Conservation (phyloP, 2,797 vertebrate species). For the Onychomys leucogaster region DNA sequence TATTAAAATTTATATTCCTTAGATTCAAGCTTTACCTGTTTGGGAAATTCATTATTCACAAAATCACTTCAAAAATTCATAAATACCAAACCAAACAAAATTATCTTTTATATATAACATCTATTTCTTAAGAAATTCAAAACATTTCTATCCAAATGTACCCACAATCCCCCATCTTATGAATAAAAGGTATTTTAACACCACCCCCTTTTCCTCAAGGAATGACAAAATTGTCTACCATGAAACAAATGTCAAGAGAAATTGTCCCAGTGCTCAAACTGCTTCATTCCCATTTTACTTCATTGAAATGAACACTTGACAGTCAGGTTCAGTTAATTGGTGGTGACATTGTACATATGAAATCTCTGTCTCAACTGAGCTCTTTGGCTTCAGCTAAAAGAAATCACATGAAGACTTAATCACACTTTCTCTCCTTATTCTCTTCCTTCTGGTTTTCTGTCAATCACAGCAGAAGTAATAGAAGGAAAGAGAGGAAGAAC, state of each 20-base stretch:
- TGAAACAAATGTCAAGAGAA: background rate
- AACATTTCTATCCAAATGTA: background rate
- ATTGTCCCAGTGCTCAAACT: background rate
- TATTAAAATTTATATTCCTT: background rate
- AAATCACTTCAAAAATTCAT: conserved; percentile 5
- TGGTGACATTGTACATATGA: background rate
- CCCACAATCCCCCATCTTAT: background rate
- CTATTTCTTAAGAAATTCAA: background rate
- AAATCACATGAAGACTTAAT: background rate
- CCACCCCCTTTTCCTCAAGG: background rate
- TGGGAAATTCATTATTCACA: background rate
- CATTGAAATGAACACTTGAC: background rate
- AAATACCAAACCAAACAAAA: background rate
- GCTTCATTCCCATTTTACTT: background rate
- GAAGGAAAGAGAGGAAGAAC: background rate
- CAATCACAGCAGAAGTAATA: background rate
- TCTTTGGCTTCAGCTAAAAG: background rate
- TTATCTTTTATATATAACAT: background rate
- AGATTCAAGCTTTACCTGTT: background rate
- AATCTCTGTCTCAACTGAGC: background rate
- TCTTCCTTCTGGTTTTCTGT: background rate
- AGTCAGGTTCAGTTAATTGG: too few species aligned
- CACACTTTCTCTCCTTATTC: too few species aligned
- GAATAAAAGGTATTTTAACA: background rate
- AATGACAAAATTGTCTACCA: conserved; percentile 2